Base-by-base conservation (phyloP, 92 coral and sea anemone species). In the Umimayanthus kanabou region DNA sequence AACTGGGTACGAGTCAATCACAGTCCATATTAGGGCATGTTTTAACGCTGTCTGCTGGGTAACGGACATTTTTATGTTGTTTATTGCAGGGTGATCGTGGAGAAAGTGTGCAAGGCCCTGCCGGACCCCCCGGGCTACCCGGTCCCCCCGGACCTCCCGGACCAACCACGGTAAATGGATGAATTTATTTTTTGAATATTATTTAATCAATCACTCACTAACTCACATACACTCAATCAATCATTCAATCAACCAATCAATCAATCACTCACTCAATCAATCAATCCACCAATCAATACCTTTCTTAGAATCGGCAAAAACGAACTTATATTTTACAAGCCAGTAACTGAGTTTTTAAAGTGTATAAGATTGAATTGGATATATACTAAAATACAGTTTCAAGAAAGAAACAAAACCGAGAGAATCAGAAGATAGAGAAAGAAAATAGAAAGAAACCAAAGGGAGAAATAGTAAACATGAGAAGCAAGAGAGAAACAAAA, bases 121-220 rank as follows among this genome's bases (percentile, higher is more conserved):
- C 33, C 7, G 81, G 81, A 4, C 81, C 81, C 0, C 81, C 81
- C 9, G 81, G 81, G 9, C 81, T 39, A 26, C 79, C 79, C 28
- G 79, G 79, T 39, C 49, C 79, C 50, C 81, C 81, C 28, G 81
- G 81, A 49, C 40, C 81, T 4, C 81, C 81, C 37, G 81, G 81
- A n/a, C 58, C 8, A 78, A 28, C 64, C 37, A 78, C 58, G 81
- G 81, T 78, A 78, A 78, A 26, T 47, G 29, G 13, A 10, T 26
- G 22, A 78, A 23, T 8, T 22, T 4, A 25, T 33, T 33, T 33
- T 33, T 33, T 33, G 37, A 33, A 33, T 33, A 7, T 1, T 1
- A 47, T 5, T 9, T 11, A 47, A 7, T 47, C 10, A 7, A 47
- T 47, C 50, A 7, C 10, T 47, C 50, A 33, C 37, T 33, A 33